Percentiles rank a stretch among this genome's conserved stretches.
These are phyloP conservation scores for Drosophila kepulauana DNA, from an alignment of 1,140 invertebrate genomes.

Conservation along the genomic window DNA sequence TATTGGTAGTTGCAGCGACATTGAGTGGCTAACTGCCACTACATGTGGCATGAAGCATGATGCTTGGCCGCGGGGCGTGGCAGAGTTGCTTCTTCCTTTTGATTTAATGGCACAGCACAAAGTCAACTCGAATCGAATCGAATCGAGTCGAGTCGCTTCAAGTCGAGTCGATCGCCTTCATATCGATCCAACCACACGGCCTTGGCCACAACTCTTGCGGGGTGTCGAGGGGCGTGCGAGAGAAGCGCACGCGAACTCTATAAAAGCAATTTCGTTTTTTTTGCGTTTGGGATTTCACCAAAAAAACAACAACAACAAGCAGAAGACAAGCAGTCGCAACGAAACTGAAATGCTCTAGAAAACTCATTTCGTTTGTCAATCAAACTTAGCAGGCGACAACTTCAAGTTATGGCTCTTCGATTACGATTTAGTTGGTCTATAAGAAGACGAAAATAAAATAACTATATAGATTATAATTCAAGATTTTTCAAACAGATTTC, in stretches of 20 bases:
- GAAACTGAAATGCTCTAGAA: conserved; percentile 17
- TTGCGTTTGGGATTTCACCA: conserved; percentile 64
- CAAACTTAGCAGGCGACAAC: too few species aligned
- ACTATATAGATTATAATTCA: too few species aligned
- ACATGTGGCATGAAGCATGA: conserved; percentile 13
- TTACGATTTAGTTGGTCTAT: too few species aligned
- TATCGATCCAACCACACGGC: conserved; percentile 27
- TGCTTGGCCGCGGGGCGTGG: conserved; percentile 39
- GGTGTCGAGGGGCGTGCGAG: background rate
- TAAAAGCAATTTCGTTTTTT: conserved; percentile 48
- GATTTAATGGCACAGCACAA: conserved; percentile 39
- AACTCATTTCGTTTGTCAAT: too few species aligned
- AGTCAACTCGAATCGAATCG: too few species aligned
- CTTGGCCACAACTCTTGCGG: conserved; percentile 25
- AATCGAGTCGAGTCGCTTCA: too few species aligned
- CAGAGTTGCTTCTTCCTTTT: conserved; percentile 51
- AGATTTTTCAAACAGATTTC: too few species aligned
- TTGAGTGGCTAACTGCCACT: conserved; percentile 25
- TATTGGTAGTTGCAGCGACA: conserved; percentile 27
- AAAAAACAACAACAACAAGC: conserved; percentile 38
- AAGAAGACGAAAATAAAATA: too few species aligned
- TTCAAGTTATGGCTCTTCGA: too few species aligned
- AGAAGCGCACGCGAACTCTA: conserved; percentile 4
- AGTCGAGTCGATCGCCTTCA: conserved; percentile 10
- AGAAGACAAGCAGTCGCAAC: background rate